Percentiles rank a stretch among this genome's conserved stretches.
phyloP scores from a whole-genome alignment of 2,888 invertebrate genomes.

The Tridacna gigas region DNA sequence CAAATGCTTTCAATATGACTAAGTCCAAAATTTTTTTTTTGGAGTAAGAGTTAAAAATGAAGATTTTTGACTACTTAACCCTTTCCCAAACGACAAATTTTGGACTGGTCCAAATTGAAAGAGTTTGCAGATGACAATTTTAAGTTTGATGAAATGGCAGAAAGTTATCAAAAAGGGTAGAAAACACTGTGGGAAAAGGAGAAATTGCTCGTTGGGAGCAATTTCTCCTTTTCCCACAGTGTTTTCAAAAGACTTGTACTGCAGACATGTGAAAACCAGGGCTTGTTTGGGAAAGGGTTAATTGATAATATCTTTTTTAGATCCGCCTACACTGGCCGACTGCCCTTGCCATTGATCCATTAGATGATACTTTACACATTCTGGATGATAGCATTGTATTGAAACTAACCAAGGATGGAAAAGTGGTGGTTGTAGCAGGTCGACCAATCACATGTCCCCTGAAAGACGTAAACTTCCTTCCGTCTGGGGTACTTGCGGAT shows the following conservation, averaged over 20 bases:
- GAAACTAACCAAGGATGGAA: conserved; percentile 94
- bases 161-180: too few species aligned
- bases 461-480: conserved; percentile 87
- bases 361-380: conserved; percentile 97
- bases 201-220: neutral
- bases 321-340: conserved; percentile 99
- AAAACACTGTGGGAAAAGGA: too few species aligned
- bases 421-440: conserved; percentile 95
- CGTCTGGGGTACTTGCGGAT: conserved; percentile 78
- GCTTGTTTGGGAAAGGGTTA: neutral
- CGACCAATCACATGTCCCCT: conserved; percentile 95
- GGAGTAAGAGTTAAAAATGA: too few species aligned
- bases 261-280: neutral
- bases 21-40: too few species aligned
- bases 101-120: too few species aligned
- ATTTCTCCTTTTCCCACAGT: neutral
- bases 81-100: too few species aligned
- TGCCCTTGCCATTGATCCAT: conserved; percentile 96
- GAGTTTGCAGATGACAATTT: too few species aligned
- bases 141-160: too few species aligned
- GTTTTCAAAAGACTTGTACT: neutral
- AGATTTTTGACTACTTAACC: too few species aligned
- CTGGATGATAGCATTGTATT: conserved; percentile 95
- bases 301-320: conserved; percentile 81
- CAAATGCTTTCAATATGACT: too few species aligned